A percentile compares a stretch with the other conserved stretches of the same genome.
Evolutionary conservation across 2,113 vertebrate genomes (phyloP).

Genomic region (Hydrolagus affinis): DNA sequence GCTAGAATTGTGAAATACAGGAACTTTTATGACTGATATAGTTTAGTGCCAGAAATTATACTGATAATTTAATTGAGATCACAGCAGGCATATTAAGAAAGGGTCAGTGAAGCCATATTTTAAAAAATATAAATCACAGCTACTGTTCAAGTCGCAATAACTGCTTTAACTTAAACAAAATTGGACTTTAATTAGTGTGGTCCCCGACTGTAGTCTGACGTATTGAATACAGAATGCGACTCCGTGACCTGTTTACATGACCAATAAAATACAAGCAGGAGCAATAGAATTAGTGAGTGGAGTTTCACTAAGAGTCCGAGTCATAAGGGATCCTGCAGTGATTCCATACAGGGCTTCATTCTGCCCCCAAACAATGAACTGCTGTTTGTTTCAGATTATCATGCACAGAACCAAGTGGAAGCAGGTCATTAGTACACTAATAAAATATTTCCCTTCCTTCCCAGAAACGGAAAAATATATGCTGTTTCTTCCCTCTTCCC

Average conservation of each 20-base stretch:
- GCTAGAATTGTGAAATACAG: not conserved
- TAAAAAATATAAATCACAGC: constrained; percentile 1
- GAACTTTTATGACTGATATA: not conserved
- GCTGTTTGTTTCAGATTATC: constrained; percentile 64
- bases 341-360: constrained; percentile 74
- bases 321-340: constrained; percentile 64
- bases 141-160: not conserved
- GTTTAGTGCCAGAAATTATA: constrained; percentile 7
- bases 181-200: not conserved
- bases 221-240: constrained; percentile 42
- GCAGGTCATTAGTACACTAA: constrained; percentile 56
- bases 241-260: constrained; percentile 64
- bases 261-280: constrained; percentile 69
- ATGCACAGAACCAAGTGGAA: constrained; percentile 54
- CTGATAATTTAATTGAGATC: constrained; percentile 22
- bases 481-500: constrained; percentile 41
- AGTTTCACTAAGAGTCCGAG: constrained; percentile 59
- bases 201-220: not conserved
- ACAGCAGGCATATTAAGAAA: not conserved
- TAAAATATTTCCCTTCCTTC: constrained; percentile 76
- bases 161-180: constrained; percentile 12
- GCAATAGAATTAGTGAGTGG: constrained; percentile 62
- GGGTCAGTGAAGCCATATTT: constrained; percentile 1
- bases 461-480: constrained; percentile 63
- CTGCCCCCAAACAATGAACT: constrained; percentile 70